Base-by-base conservation (phyloP, 2,797 vertebrate species). In the Zalophus californianus region DNA sequence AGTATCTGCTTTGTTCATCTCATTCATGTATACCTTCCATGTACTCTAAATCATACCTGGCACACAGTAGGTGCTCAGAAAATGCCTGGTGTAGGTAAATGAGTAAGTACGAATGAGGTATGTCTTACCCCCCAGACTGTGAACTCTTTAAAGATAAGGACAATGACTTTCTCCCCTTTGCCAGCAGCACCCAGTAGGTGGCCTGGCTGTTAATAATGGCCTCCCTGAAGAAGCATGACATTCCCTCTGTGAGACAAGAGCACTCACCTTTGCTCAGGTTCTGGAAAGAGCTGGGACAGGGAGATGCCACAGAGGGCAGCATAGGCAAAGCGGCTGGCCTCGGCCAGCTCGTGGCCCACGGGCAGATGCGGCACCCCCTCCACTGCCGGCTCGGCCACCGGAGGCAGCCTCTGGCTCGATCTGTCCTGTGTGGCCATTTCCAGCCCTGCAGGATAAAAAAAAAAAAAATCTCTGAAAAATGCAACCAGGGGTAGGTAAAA, bases 251-350 rank as follows among this genome's bases (percentile, higher is more conserved):
- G 44, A 86, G 66, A 66, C 41, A 23, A 0, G 0, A 1, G 62
- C 3, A 58, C 86, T 97, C 98, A 99, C 99, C 99, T 99, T 97
- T 99, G 99, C 86, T 99, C 99, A 1, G 98, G 66, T 86, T 99
- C 99, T 16, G 98, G 98, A 97, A 99, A 99, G 25, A 99, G 96
- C 80, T 99, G 98, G 0, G 99, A 99, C 80, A 99, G 97, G 11
- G 99, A 99, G 41, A 99, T 98, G 0, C 98, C 98, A 48, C 99
- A 99, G 50, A 99, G 98, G 0, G 99, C 99, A 0, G 99, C 99
- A 0, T 98, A 99, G 0, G 99, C 99, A 62, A 99, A 99, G 1
- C 99, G 99, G 21, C 98, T 99, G 1, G 99, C 98, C 48, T 99
- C 99, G 0, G 97, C 97, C 97, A 99, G 98, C 97, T 73, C 98